Percentiles rank a stretch among this genome's conserved stretches.
Conservation (phyloP, 2,888 invertebrate genomes). For the Baccha elongata region DNA sequence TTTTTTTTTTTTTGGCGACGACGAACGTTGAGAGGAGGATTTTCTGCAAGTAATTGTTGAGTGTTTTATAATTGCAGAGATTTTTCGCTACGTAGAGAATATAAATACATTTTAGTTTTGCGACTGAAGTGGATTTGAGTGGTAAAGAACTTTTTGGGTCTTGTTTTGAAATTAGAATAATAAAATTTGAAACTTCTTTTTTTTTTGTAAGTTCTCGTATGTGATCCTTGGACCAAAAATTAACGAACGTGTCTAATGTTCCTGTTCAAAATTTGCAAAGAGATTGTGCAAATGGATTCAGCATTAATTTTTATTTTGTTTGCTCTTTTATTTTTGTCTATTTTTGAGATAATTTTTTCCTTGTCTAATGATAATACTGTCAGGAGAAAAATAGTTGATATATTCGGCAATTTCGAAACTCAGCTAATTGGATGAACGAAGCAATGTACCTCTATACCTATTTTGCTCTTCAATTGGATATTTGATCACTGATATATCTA, state of each 20-base stretch:
- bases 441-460: too few relatives aligned
- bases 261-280: conserved; percentile 9
- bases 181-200: conserved; percentile 9
- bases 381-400: too few relatives aligned
- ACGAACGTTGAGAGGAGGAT: conserved; percentile 32
- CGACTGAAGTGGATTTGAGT: not conserved
- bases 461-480: too few relatives aligned
- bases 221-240: conserved; percentile 7
- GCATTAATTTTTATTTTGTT: not conserved
- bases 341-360: too few relatives aligned
- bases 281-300: not conserved
- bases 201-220: not conserved
- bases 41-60: conserved; percentile 70
- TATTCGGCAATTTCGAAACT: too few relatives aligned
- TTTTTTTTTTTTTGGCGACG: conserved; percentile 18
- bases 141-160: not conserved
- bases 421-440: too few relatives aligned
- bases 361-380: too few relatives aligned
- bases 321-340: too few relatives aligned
- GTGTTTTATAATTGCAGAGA: conserved; percentile 66
- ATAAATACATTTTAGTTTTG: conserved; percentile 24
- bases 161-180: conserved; percentile 11
- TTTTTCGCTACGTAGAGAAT: conserved; percentile 49
- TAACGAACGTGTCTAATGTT: conserved; percentile 12
- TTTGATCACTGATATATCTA: too few relatives aligned